Conservation (phyloP, 2,888 invertebrate genomes). For the Troilus luridus region DNA sequence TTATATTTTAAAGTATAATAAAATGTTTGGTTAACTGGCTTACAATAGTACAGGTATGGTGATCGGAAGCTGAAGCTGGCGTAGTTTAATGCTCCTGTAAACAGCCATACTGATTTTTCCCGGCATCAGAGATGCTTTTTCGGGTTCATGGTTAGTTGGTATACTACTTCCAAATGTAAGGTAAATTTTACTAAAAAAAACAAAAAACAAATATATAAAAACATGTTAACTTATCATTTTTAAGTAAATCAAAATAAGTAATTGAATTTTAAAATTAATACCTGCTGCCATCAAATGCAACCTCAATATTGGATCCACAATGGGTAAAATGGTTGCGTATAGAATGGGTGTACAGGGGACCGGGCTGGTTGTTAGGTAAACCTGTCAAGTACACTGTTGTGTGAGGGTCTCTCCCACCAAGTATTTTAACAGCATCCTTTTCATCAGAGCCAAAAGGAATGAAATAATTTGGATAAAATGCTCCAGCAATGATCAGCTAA, state of each 20-base stretch:
- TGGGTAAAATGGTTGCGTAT: constrained; percentile 75
- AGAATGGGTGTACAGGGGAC: constrained; percentile 77
- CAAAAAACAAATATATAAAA: neutral
- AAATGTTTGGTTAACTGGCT: constrained; percentile 67
- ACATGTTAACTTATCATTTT: constrained; percentile 45
- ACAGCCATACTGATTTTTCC: constrained; percentile 79
- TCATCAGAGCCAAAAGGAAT: constrained; percentile 75
- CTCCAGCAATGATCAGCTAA: constrained; percentile 72
- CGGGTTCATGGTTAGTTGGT: constrained; percentile 64
- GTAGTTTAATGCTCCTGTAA: constrained; percentile 81
- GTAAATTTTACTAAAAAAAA: constrained; percentile 74
- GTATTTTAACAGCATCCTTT: constrained; percentile 75
- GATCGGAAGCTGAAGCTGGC: constrained; percentile 74
- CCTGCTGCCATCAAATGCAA: constrained; percentile 73
- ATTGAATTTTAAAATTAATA: constrained; percentile 65
- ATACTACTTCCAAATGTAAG: constrained; percentile 73
- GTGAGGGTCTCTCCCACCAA: constrained; percentile 83
- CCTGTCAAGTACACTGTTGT: constrained; percentile 78
- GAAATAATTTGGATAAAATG: constrained; percentile 95
- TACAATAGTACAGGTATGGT: constrained; percentile 74
- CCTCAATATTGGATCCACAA: constrained; percentile 71
- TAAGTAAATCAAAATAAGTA: constrained; percentile 63
- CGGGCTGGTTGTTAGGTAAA: constrained; percentile 76
- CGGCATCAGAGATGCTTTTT: constrained; percentile 68
- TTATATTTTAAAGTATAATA: neutral